phyloP scores from a whole-genome alignment of 2,113 vertebrate species.

The Mastomys natalensis region DNA sequence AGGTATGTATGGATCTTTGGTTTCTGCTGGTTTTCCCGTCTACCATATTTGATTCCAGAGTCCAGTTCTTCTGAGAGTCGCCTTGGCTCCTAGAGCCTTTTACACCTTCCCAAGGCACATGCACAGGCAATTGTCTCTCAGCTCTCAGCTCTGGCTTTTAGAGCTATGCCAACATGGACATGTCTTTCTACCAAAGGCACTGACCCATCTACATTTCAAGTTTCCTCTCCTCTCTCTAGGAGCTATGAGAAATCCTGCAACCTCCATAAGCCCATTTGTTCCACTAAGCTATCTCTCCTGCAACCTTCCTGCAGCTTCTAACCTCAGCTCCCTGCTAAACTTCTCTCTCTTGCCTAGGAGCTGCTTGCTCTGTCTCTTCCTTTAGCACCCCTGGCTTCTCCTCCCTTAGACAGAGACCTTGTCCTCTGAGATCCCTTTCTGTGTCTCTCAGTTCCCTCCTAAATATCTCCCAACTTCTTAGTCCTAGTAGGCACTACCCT shows the following conservation, averaged over 20 bases:
- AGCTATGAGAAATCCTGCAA: too few species aligned
- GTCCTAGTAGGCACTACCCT: neutral
- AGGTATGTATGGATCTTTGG: neutral
- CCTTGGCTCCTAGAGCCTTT: neutral
- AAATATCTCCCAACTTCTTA: neutral
- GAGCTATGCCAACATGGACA: neutral
- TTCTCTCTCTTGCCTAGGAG: neutral
- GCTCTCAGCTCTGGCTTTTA: neutral
- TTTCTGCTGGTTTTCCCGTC: neutral
- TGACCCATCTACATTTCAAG: rapidly evolving
- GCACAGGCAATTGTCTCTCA: neutral
- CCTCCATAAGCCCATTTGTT: neutral
- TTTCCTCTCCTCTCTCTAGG: neutral
- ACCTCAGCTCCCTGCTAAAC: neutral
- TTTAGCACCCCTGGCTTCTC: neutral
- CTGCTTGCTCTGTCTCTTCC: neutral
- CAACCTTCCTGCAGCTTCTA: neutral
- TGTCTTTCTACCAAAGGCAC: neutral
- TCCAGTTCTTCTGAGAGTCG: neutral
- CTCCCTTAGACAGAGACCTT: neutral
- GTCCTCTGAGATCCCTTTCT: neutral
- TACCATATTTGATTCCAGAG: neutral
- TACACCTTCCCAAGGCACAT: neutral
- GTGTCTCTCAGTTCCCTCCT: neutral
- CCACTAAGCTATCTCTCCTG: neutral